These are phyloP conservation scores for Tangara arthus DNA, from an alignment of 2,797 vertebrate species.

Conservation along the genomic window DNA sequence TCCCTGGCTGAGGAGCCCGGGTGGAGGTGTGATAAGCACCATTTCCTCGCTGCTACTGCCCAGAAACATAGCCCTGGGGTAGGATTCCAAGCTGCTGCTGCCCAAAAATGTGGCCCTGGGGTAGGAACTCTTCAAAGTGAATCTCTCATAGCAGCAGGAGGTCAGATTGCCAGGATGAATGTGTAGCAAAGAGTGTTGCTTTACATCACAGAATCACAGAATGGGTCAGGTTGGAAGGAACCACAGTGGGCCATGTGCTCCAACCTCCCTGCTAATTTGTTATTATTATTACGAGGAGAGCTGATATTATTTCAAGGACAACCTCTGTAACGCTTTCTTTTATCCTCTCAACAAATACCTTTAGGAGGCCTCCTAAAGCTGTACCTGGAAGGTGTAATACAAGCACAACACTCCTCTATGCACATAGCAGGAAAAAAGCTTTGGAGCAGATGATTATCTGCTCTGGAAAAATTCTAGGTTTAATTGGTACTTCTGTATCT, in stretches of 20 bases:
- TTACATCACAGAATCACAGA: background rate
- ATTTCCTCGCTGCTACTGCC: background rate
- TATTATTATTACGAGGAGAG: background rate
- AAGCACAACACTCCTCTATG: background rate
- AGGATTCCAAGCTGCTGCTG: background rate
- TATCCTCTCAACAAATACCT: background rate
- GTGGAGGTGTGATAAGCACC: constrained; percentile 15
- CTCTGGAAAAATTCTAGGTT: background rate
- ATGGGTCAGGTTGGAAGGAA: background rate
- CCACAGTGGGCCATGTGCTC: background rate
- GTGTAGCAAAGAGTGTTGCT: background rate
- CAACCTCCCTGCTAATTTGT: background rate
- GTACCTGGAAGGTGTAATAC: background rate
- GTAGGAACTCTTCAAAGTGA: background rate
- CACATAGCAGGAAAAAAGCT: background rate
- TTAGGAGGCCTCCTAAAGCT: background rate
- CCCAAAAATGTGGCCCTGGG: background rate
- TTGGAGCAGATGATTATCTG: background rate
- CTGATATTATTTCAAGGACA: background rate
- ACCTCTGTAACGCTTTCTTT: background rate
- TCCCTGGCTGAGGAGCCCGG: background rate
- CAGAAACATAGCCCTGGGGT: background rate
- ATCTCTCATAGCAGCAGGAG: background rate
- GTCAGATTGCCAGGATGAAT: background rate
- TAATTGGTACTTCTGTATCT: background rate